Evolutionary conservation across 1,140 invertebrate species (phyloP), one percentile per base, ranked within the genome.

Genomic region (Hermetia illucens): DNA sequence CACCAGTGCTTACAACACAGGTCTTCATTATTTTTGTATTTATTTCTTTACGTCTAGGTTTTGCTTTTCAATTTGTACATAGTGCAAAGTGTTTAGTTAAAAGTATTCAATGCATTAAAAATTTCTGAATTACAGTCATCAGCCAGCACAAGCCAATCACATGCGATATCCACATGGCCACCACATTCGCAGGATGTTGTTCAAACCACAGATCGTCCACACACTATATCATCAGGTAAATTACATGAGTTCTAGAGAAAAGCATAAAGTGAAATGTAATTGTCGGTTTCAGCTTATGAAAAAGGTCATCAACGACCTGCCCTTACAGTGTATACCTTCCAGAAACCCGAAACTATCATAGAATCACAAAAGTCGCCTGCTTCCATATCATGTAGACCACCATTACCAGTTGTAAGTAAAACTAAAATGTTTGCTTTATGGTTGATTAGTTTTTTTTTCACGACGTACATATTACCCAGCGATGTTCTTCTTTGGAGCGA

Each of bases 301-400:
- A 80, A 84, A 53, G 80, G 77, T 9, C 81, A 86, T 63, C 76
- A 82, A 48, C 70, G 89, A 46, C 78, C 88, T n/a, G 75, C 85
- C 3, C 64, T 94, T 12, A 87, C 82, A 43, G 79, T 86, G 6
- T 87, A 90, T 52, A 89, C 88, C 48, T 93, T 92, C 68, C 78
- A 82, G 61, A 76, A 77, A 43, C 78, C 77, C 15, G 72, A 77
- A 43, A 55, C 57, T 67, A 47, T 73, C 65, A 37, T 62, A 59
- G 48, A 68, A 16, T 52, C 57, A 22, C 57, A 58, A 37, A 61
- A 61, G 30, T 61, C 56, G 12, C 55, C 58, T 34, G 51, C 54
- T 13, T 51, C 49, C 18, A 37, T 51, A 10, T 44, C 52, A 9
- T 52, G 49, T 36, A 64, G 74, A 37, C 74, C 74, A 21, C 74